These are phyloP conservation scores for Salvator merianae DNA, from an alignment of 2,113 vertebrate genomes.

Conservation along the genomic window DNA sequence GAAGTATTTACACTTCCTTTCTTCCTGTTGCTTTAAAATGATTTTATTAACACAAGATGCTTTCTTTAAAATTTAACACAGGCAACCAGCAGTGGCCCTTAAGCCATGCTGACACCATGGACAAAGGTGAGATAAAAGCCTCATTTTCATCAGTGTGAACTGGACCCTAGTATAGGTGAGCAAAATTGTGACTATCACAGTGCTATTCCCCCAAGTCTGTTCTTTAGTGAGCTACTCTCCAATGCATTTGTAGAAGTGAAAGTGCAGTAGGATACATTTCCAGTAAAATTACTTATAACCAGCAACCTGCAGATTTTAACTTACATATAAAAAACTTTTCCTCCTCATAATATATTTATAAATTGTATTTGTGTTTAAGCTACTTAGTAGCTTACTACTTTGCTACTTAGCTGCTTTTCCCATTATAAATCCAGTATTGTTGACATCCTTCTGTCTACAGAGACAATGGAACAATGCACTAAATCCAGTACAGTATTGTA, in stretches of 20 bases:
- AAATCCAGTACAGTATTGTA: background rate
- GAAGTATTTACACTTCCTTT: background rate
- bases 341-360: slow-evolving; percentile 1
- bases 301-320: background rate
- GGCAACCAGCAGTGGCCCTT: background rate
- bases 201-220: no score
- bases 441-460: no score
- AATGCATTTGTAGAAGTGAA: background rate
- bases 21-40: background rate
- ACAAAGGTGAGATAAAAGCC: no score
- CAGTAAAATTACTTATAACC: background rate
- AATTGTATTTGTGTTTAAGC: background rate
- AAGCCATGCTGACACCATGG: no score
- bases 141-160: no score
- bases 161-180: no score
- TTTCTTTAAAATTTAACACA: background rate
- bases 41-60: background rate
- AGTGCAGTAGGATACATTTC: no score
- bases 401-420: no score
- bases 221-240: background rate
- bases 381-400: background rate
- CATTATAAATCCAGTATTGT: no score
- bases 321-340: background rate
- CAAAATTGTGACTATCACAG: no score
- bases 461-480: no score